Evolutionary conservation across 2,797 vertebrate species (phyloP).

Genomic region (Glossophaga mutica): DNA sequence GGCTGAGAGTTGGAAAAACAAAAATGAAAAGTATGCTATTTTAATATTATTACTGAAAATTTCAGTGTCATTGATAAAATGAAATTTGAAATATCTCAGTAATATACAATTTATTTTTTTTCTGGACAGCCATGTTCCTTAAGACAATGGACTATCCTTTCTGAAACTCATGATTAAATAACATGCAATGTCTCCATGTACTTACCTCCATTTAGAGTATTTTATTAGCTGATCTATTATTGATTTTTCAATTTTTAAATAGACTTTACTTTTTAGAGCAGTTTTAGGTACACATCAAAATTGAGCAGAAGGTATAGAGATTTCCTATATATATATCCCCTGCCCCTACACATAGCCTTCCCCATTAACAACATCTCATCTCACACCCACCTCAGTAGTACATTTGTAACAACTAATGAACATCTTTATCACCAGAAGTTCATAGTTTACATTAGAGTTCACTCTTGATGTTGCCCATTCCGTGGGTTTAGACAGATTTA

Average conservation of each 20-base stretch:
- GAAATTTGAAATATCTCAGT: neutral
- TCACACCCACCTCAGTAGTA: neutral
- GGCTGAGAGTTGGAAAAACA: neutral
- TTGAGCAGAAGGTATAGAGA: neutral
- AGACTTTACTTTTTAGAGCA: neutral
- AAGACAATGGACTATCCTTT: neutral
- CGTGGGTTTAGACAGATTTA: neutral
- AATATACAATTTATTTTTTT: neutral
- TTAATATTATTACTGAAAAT: neutral
- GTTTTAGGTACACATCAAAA: neutral
- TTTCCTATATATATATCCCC: neutral
- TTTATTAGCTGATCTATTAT: neutral
- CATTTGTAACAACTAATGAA: neutral
- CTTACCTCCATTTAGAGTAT: neutral
- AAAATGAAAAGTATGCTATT: neutral
- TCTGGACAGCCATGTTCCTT: neutral
- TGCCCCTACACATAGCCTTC: too few relatives aligned
- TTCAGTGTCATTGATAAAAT: neutral
- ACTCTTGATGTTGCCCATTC: neutral
- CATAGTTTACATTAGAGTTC: neutral
- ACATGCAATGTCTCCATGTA: accelerated
- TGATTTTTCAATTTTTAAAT: neutral
- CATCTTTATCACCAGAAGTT: neutral
- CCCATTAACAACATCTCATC: neutral
- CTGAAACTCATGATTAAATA: neutral